Conservation (phyloP, 2,113 vertebrate species). For the Cyanoderma ruficeps region DNA sequence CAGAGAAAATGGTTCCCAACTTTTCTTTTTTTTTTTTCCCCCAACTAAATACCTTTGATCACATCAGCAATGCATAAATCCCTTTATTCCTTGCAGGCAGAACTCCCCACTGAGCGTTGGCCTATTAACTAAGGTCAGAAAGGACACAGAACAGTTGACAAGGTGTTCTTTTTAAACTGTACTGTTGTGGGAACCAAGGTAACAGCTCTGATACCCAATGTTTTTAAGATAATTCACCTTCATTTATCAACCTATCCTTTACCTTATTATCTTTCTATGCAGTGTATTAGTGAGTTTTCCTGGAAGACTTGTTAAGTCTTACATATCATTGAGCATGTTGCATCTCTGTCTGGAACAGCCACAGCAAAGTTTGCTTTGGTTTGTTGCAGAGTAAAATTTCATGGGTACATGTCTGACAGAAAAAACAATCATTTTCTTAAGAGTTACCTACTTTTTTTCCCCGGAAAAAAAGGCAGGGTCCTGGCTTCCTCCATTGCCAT, state of each 20-base stretch:
- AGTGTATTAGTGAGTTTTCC: neutral
- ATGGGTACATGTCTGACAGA: neutral
- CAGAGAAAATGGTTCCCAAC: neutral
- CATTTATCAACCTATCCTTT: neutral
- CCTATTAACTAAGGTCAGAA: constrained; percentile 4
- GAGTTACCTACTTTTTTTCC: neutral
- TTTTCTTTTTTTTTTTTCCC: neutral
- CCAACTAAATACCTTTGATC: neutral
- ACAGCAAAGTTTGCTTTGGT: neutral
- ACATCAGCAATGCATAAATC: neutral
- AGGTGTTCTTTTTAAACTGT: neutral
- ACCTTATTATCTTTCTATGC: neutral
- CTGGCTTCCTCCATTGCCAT: neutral
- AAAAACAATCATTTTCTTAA: neutral
- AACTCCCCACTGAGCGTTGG: neutral
- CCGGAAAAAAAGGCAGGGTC: neutral
- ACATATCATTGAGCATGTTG: neutral
- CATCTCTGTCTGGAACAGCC: neutral
- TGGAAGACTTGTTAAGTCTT: neutral
- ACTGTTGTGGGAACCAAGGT: neutral
- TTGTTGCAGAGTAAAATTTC: neutral
- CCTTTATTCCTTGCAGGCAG: neutral
- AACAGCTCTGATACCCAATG: neutral
- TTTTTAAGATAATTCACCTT: neutral
- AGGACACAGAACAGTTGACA: neutral